phyloP scores from a whole-genome alignment of 2,113 vertebrate species.

The Donacobius atricapilla region DNA sequence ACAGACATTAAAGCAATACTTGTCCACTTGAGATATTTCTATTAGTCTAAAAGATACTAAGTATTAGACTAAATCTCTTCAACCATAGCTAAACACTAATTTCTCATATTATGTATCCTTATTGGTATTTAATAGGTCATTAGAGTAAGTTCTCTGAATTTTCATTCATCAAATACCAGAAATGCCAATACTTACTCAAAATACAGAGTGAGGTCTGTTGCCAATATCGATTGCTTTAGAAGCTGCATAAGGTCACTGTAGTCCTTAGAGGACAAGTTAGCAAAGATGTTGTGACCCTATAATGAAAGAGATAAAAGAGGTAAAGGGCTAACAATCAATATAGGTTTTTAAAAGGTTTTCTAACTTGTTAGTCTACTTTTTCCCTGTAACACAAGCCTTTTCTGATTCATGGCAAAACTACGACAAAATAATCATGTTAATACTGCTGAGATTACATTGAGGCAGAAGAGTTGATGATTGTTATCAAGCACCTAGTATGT shows the following conservation, averaged over 20 bases:
- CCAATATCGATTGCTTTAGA: conserved; percentile 96
- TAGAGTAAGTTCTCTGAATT: conserved; percentile 51
- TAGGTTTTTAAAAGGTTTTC: conserved; percentile 39
- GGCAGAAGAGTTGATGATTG: neutral
- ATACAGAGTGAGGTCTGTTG: conserved; percentile 97
- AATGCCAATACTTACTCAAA: conserved; percentile 90
- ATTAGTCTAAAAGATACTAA: neutral
- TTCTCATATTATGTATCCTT: conserved; percentile 7
- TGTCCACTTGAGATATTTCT: neutral
- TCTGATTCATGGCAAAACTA: conserved; percentile 31
- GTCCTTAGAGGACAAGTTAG: conserved; percentile 95
- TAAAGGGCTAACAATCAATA: conserved; percentile 59
- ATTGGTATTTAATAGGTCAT: conserved; percentile 59
- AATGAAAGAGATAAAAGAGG: conserved; percentile 73
- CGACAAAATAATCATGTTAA: conserved; percentile 24
- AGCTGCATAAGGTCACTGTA: conserved; percentile 99
- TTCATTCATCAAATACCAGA: conserved; percentile 68
- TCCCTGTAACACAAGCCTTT: neutral
- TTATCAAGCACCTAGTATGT: neutral
- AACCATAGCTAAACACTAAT: conserved; percentile 26
- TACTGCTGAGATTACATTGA: conserved; percentile 24
- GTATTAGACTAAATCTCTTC: conserved; percentile 44
- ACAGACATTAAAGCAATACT: neutral
- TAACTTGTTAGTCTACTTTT: conserved; percentile 2
- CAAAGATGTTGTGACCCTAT: conserved; percentile 99